Evolutionary conservation across 2,888 invertebrate genomes (phyloP).

Genomic region (Beris morrisii): DNA sequence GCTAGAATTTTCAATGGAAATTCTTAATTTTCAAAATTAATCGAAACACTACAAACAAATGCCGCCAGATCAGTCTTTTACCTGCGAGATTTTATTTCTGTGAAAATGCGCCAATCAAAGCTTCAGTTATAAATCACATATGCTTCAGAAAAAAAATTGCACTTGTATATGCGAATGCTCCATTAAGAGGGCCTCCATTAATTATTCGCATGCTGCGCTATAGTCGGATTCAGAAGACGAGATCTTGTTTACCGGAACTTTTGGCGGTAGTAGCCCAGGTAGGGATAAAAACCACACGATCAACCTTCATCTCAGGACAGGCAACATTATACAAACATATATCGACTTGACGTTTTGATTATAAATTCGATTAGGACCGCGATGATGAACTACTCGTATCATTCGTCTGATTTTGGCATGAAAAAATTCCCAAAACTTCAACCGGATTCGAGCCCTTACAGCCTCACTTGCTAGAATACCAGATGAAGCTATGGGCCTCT

Average conservation of each 20-base stretch:
- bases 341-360: constrained; percentile 36
- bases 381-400: constrained; percentile 12
- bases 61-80: too few relatives aligned
- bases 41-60: too few relatives aligned
- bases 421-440: too few relatives aligned
- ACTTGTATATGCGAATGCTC: constrained; percentile 5
- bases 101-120: too few relatives aligned
- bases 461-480: too few relatives aligned
- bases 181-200: constrained; percentile 25
- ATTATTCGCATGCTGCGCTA: constrained; percentile 8
- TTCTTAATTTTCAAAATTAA: too few relatives aligned
- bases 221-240: constrained; percentile 2
- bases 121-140: constrained; percentile 17
- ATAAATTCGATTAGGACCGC: constrained; percentile 28
- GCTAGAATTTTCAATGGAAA: too few relatives aligned
- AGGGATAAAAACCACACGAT: constrained; percentile 1
- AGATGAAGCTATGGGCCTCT: too few relatives aligned
- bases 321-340: constrained; percentile 18
- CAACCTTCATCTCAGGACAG: constrained; percentile 32
- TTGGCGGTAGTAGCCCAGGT: neutral
- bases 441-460: too few relatives aligned
- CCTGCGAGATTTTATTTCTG: too few relatives aligned
- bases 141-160: neutral
- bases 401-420: neutral
- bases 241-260: neutral